Percentiles rank a stretch among this genome's conserved stretches.
Evolutionary conservation across 2,797 vertebrate genomes (phyloP).

Genomic region (Muscicapa comitata): DNA sequence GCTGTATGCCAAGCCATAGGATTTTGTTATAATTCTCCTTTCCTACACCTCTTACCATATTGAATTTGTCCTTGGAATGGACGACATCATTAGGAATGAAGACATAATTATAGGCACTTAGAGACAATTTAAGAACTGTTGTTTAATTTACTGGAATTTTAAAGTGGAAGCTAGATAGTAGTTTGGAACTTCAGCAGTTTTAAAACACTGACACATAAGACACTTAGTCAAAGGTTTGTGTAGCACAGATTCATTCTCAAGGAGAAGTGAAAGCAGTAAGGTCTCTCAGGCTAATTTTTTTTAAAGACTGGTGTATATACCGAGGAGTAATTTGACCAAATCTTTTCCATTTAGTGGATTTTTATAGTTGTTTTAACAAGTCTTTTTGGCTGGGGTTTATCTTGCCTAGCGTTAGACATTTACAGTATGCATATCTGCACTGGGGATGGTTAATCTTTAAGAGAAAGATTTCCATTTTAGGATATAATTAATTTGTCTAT

Average conservation of each 20-base stretch:
- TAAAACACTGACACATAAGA: conserved; percentile 55
- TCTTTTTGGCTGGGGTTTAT: background rate
- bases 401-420: background rate
- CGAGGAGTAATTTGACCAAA: background rate
- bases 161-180: conserved; percentile 50
- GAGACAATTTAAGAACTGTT: conserved; percentile 72
- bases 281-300: background rate
- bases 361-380: background rate
- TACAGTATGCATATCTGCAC: background rate
- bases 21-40: conserved; percentile 60
- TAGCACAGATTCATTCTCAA: conserved; percentile 55
- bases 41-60: conserved; percentile 25
- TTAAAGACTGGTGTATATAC: background rate
- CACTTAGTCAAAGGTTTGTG: conserved; percentile 44
- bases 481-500: background rate
- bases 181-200: conserved; percentile 53
- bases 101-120: conserved; percentile 75
- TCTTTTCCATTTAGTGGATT: background rate
- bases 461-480: background rate
- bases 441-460: background rate
- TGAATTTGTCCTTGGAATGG: conserved; percentile 69
- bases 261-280: conserved; percentile 52
- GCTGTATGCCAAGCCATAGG: conserved; percentile 55
- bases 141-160: conserved; percentile 74
- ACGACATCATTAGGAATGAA: conserved; percentile 49